A percentile compares a stretch with the other conserved stretches of the same genome.
These are phyloP conservation scores for Bovichtus diacanthus DNA, from an alignment of 2,797 vertebrate genomes.

Conservation along the genomic window DNA sequence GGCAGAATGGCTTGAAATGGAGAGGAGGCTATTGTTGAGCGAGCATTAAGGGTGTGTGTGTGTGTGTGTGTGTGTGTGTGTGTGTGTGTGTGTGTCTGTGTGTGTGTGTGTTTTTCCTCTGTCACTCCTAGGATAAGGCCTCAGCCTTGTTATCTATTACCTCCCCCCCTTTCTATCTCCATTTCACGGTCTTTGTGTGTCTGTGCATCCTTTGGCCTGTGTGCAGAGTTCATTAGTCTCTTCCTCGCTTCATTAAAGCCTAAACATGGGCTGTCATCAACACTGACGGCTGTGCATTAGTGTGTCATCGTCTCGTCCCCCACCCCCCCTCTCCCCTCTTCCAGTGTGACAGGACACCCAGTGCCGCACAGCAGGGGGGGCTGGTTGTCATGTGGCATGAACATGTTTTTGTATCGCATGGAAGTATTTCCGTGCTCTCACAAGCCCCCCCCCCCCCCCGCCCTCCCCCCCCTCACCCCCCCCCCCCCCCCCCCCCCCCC, in stretches of 20 bases:
- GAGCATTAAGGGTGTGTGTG: constrained; percentile 30
- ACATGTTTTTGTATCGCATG: constrained; percentile 37
- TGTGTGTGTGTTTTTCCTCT: constrained; percentile 37
- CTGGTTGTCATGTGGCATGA: constrained; percentile 22
- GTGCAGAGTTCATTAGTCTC: constrained; percentile 78
- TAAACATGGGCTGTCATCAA: constrained; percentile 81
- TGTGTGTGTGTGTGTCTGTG: too few species aligned
- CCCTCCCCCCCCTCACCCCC: too few species aligned
- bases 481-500: constrained; percentile 28
- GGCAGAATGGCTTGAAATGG: constrained; percentile 46
- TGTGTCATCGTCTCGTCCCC: neutral
- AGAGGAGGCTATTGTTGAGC: constrained; percentile 48
- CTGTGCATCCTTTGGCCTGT: constrained; percentile 46
- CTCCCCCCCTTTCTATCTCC: constrained; percentile 22
- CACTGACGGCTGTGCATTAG: constrained; percentile 58
- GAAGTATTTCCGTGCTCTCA: constrained; percentile 39
- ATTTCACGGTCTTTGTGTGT: constrained; percentile 46
- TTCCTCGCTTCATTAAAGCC: constrained; percentile 80
- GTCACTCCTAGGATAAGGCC: constrained; percentile 54
- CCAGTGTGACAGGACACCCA: constrained; percentile 49
- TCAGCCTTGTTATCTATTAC: constrained; percentile 58
- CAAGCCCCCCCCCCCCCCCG: constrained; percentile 31
- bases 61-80: too few species aligned
- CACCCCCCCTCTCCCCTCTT: neutral
- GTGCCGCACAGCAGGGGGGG: constrained; percentile 39